These are phyloP conservation scores for Cynocephalus volans DNA, from an alignment of 2,113 vertebrate genomes.

Conservation along the genomic window DNA sequence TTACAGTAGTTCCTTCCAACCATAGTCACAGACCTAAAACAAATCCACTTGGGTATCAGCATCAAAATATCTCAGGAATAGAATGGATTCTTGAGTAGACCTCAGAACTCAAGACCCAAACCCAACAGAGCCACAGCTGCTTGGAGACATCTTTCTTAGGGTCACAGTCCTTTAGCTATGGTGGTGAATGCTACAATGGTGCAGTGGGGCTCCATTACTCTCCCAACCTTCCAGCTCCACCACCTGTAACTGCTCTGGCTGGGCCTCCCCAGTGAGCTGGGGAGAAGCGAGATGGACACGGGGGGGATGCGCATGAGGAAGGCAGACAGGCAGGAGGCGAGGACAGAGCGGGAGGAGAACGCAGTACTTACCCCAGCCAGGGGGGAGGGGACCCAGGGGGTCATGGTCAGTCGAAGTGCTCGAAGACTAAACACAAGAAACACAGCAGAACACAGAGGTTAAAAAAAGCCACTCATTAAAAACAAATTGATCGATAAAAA, in stretches of 20 bases:
- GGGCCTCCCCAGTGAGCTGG: neutral
- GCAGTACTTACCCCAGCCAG: constrained; percentile 98
- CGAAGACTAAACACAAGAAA: constrained; percentile 93
- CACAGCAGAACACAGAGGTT: constrained; percentile 83
- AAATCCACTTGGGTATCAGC: neutral
- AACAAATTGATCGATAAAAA: constrained; percentile 58
- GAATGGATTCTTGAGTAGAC: neutral
- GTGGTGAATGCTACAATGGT: neutral
- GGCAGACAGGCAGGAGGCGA: neutral
- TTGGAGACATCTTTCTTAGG: neutral
- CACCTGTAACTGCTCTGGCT: neutral
- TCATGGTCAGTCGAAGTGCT: constrained; percentile 95
- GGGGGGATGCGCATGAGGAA: neutral
- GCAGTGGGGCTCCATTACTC: neutral
- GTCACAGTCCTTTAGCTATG: neutral
- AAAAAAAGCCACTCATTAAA: constrained; percentile 52
- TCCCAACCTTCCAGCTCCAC: neutral
- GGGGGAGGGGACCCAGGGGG: constrained; percentile 95
- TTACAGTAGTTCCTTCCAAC: neutral
- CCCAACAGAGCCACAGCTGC: neutral
- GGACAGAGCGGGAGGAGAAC: neutral
- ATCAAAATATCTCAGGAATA: neutral
- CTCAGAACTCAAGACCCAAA: neutral
- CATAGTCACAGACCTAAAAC: constrained; percentile 26
- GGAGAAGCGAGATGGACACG: accelerated